These are phyloP conservation scores for Rhamphomyia laevipes DNA, from an alignment of 2,888 invertebrate genomes.

Conservation along the genomic window DNA sequence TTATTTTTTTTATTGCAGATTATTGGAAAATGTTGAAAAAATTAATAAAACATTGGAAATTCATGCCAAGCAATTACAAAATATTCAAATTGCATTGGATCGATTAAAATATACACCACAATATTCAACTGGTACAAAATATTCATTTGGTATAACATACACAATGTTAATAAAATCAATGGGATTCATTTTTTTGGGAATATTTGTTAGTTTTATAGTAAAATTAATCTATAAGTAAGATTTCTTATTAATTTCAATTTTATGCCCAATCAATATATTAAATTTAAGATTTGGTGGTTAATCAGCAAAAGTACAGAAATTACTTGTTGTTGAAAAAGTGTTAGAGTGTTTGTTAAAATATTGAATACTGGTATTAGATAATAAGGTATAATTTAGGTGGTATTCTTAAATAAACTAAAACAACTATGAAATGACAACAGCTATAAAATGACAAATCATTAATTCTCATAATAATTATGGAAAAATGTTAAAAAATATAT, in stretches of 20 bases:
- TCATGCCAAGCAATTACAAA: conserved; percentile 40
- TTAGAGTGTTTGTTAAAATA: no score
- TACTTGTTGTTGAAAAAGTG: no score
- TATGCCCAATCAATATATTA: no score
- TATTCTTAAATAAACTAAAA: no score
- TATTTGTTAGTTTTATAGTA: conserved; percentile 24
- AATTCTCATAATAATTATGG: no score
- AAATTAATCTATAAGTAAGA: conserved; percentile 29
- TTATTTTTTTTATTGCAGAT: conserved; percentile 36
- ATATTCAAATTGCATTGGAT: conserved; percentile 28
- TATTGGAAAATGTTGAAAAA: conserved; percentile 40
- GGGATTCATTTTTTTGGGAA: conserved; percentile 24
- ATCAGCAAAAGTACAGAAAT: no score
- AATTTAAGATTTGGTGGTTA: no score
- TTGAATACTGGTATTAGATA: no score
- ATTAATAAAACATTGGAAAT: conserved; percentile 42
- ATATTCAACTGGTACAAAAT: neutral
- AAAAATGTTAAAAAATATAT: no score
- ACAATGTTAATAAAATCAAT: conserved; percentile 24
- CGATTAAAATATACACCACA: conserved; percentile 29
- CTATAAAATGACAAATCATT: no score
- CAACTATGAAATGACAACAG: no score
- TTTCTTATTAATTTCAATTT: neutral
- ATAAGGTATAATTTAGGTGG: no score
- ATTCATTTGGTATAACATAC: conserved; percentile 4